Base-by-base conservation (phyloP, 2,888 invertebrate genomes). In the Lasioglossum marginatum region DNA sequence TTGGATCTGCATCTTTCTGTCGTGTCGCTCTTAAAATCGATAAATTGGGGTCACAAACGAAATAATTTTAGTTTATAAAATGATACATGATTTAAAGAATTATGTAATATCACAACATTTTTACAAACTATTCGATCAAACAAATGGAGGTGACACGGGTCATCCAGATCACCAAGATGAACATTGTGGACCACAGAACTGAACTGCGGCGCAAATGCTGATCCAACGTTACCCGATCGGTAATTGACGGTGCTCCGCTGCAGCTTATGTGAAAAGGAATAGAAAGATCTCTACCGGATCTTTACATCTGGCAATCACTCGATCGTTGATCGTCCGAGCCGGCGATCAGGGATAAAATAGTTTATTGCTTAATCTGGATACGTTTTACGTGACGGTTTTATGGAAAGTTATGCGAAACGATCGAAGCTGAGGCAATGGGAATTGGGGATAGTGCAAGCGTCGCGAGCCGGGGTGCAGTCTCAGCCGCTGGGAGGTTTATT, bases 321-420 rank as follows among this genome's bases (percentile, higher is more conserved):
- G 78, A 72, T 76, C 81, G 81, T 79, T 88, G 68, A 37, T 37
- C 84, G 52, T 48, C 82, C 71, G 78, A 78, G 74, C 77, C 81
- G 48, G 76, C 80, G 77, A 76, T 74, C 34, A 31, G 45, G 82
- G 81, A 82, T 86, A 79, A 90, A 83, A 88, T 88, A 88, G 81
- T 88, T 89, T 82, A 86, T 68, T 76, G 88, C 89, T 89, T 85
- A 87, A 89, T 89, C 88, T 78, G 52, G 48, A 45, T 52, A n/a
- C 74, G 70, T 82, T 82, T 82, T 80, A 75, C 85, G 79, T 81
- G 88, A 70, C 70, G 72, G 75, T 85, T 85, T 86, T 79, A 86
- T 82, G 86, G 70, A 82, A 82, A 86, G 63, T 77, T 77, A 82
- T 70, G 70, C 77, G 63, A 87, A 77, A 72, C 82, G 77, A 86